Percentiles rank a stretch among this genome's conserved stretches.
Conservation (phyloP, 1,140 invertebrate genomes). For the Bombyx mori region ASM3026992v2 NC_085115.1:5073501-5074000, state of each 20-base stretch:
- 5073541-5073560: neutral
- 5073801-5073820: conserved; percentile 33
- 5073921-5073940: too few species aligned
- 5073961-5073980: too few species aligned
- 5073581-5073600: conserved; percentile 49
- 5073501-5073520: too few species aligned
- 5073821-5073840: conserved; percentile 31
- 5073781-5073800: conserved; percentile 36
- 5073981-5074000: too few species aligned
- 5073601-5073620: conserved; percentile 55
- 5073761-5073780: too few species aligned
- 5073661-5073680: too few species aligned
- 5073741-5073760: too few species aligned
- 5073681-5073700: neutral
- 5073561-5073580: conserved; percentile 16
- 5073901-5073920: too few species aligned
- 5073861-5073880: neutral
- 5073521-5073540: neutral
- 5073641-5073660: conserved; percentile 7
- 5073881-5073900: neutral
- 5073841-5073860: conserved; percentile 62
- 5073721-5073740: too few species aligned
- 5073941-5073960: too few species aligned
- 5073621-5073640: conserved; percentile 42
- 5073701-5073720: too few species aligned